A percentile compares a stretch with the other conserved stretches of the same genome.
Conservation (phyloP, 2,888 invertebrate genomes). For the Nephrotoma guestfalica region DNA sequence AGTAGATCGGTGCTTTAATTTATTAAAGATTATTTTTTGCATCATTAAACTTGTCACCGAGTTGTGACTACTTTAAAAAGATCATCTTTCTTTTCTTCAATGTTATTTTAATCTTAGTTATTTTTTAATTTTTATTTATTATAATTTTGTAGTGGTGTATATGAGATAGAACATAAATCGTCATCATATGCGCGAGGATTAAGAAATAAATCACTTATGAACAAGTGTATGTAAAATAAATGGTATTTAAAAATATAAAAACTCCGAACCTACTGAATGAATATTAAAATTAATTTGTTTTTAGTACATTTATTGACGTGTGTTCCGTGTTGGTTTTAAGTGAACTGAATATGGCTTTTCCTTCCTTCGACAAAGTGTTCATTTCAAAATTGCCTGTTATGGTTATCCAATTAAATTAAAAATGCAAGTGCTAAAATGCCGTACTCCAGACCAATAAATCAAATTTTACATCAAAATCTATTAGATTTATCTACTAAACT, state of each 20-base stretch:
- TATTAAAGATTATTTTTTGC: neutral
- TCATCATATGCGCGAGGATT: neutral
- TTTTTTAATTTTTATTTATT: neutral
- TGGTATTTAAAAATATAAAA: neutral
- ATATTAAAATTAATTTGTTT: neutral
- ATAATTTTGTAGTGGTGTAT: neutral
- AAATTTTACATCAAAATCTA: no score
- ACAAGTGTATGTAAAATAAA: constrained; percentile 2
- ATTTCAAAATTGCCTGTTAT: no score
- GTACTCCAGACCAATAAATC: no score
- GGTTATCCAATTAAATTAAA: no score
- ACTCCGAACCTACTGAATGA: neutral
- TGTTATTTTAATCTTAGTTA: neutral
- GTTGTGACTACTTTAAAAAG: neutral
- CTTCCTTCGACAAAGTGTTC: no score
- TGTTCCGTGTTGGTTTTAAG: neutral
- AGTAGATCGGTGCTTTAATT: neutral
- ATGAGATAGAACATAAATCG: neutral
- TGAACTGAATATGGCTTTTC: no score
- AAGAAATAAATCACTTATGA: constrained; percentile 4
- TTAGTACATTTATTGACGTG: neutral
- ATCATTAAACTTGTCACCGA: constrained; percentile 4
- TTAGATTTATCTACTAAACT: no score
- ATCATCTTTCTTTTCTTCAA: neutral
- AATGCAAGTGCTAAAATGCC: no score